Evolutionary conservation across 1,140 invertebrate species (phyloP).

Genomic region (Arion vulgaris): DNA sequence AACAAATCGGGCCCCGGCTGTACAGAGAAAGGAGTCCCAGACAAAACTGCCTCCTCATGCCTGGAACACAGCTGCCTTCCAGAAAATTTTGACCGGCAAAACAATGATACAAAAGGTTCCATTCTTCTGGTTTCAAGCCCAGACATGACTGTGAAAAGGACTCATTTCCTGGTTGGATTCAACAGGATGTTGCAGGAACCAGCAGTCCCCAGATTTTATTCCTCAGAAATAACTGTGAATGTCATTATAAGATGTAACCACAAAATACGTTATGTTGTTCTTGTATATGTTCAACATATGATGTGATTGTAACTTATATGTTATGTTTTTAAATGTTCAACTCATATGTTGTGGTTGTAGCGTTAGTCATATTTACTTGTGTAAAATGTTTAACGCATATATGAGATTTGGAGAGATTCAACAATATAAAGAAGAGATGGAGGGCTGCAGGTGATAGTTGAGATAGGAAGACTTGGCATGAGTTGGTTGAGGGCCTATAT

Average conservation of each 20-base stretch:
- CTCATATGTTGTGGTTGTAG: no score
- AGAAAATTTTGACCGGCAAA: conserved; percentile 1
- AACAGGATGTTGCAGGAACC: neutral
- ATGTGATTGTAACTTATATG: no score
- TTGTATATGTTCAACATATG: no score
- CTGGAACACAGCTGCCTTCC: conserved; percentile 2
- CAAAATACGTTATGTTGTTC: no score
- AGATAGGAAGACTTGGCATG: no score
- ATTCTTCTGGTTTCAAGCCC: neutral
- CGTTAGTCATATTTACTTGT: no score
- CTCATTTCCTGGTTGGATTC: neutral
- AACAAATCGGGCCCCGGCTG: neutral
- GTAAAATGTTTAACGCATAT: no score
- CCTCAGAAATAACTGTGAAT: neutral
- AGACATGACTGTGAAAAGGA: conserved; percentile 11
- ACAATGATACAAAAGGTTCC: neutral
- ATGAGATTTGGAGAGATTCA: no score
- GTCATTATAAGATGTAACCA: neutral
- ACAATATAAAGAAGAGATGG: no score
- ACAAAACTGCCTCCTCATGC: neutral
- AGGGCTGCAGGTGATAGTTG: no score
- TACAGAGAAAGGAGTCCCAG: neutral
- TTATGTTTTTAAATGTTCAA: no score
- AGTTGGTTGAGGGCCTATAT: no score
- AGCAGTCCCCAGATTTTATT: neutral